A percentile compares a stretch with the other conserved stretches of the same genome.
These are phyloP conservation scores for Laupala kohalensis DNA, from an alignment of 1,140 invertebrate genomes.

Conservation along the genomic window DNA sequence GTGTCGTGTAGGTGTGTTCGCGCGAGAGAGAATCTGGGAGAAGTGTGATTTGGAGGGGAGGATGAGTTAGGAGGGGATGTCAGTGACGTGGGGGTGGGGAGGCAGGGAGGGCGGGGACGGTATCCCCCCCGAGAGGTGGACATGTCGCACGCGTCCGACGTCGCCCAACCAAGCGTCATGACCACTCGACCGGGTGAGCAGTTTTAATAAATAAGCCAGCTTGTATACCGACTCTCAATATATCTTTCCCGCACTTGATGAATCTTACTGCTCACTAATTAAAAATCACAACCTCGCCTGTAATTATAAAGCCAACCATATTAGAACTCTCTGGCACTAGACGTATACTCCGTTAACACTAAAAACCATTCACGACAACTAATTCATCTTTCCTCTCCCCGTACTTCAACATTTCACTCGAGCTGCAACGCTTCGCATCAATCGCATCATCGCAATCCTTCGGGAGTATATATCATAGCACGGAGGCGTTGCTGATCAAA, in stretches of 20 bases:
- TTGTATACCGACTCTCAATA: background rate
- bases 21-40: too few species aligned
- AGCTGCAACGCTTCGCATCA: background rate
- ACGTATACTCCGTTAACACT: background rate
- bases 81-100: too few species aligned
- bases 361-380: background rate
- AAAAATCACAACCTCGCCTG: slow-evolving; percentile 8
- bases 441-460: background rate
- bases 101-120: background rate
- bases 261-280: slow-evolving; percentile 4
- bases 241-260: background rate
- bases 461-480: background rate
- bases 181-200: background rate
- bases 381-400: background rate
- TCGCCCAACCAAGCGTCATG: background rate
- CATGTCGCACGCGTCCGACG: background rate
- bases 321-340: background rate
- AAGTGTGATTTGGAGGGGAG: too few species aligned
- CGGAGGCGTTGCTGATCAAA: slow-evolving; percentile 5
- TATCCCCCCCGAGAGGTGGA: background rate
- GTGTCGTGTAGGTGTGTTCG: too few species aligned
- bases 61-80: too few species aligned
- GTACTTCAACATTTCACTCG: background rate
- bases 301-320: slow-evolving; percentile 2
- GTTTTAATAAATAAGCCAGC: background rate